Evolutionary conservation across 37 sponge, comb jelly and placozoan species (phyloP).

Genomic region (Amphimedon queenslandica): DNA sequence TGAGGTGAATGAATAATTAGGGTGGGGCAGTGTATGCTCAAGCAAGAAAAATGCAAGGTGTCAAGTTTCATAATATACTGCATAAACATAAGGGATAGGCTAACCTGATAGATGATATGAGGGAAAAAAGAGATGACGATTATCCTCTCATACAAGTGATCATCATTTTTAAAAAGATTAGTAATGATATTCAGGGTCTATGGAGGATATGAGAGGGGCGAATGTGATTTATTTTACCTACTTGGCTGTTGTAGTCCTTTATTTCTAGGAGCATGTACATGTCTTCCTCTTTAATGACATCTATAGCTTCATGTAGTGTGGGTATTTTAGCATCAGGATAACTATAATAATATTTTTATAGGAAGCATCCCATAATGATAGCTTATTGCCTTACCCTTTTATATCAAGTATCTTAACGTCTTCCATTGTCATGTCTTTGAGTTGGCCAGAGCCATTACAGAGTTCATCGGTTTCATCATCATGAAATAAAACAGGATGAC

Average conservation of each 20-base stretch:
- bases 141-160: slow-evolving; percentile 16
- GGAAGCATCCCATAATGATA: background rate
- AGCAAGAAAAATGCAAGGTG: too few relatives aligned
- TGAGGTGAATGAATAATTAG: too few relatives aligned
- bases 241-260: background rate
- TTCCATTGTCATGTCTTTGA: slow-evolving; percentile 50
- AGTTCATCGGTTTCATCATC: slow-evolving; percentile 48
- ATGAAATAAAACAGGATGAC: slow-evolving; percentile 62
- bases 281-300: slow-evolving; percentile 31
- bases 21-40: too few relatives aligned
- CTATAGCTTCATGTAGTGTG: slow-evolving; percentile 37
- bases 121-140: slow-evolving; percentile 48
- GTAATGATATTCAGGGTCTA: slow-evolving; percentile 8
- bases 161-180: slow-evolving; percentile 21
- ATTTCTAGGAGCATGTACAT: slow-evolving; percentile 48
- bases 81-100: too few relatives aligned
- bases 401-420: slow-evolving; percentile 43
- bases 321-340: slow-evolving; percentile 12
- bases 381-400: slow-evolving; percentile 1
- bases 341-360: too few relatives aligned
- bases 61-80: too few relatives aligned
- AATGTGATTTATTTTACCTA: background rate
- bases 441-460: slow-evolving; percentile 31
- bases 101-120: slow-evolving; percentile 34
- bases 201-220: background rate